phyloP scores from a whole-genome alignment of 2,888 invertebrate genomes.

The Branchellion lobata region DNA sequence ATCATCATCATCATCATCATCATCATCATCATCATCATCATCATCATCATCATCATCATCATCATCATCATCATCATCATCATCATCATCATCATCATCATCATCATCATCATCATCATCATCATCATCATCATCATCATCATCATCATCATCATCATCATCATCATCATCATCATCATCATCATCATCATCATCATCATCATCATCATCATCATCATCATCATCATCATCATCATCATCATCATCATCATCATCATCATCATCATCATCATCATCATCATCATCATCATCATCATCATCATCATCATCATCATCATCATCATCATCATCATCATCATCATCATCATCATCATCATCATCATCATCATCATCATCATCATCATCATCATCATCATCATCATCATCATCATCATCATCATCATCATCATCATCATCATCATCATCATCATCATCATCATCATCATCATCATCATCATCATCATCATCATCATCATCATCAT shows the following conservation, averaged over 20 bases:
- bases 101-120: slow-evolving; percentile 21
- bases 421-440: slow-evolving; percentile 22
- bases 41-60: slow-evolving; percentile 43
- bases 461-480: slow-evolving; percentile 34
- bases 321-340: neutral
- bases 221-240: slow-evolving; percentile 22
- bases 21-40: neutral
- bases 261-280: slow-evolving; percentile 25
- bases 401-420: slow-evolving; percentile 30
- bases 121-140: slow-evolving; percentile 21
- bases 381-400: neutral
- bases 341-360: slow-evolving; percentile 32
- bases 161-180: neutral
- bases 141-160: neutral
- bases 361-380: neutral
- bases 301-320: slow-evolving; percentile 32
- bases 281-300: slow-evolving; percentile 42
- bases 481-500: slow-evolving; percentile 22
- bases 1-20: neutral
- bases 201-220: slow-evolving; percentile 45
- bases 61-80: slow-evolving; percentile 39
- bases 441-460: slow-evolving; percentile 24
- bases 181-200: slow-evolving; percentile 39
- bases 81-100: neutral
- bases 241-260: neutral